Base-by-base conservation (phyloP, 2,888 invertebrate genomes). In the Leucophora obtusa region DNA sequence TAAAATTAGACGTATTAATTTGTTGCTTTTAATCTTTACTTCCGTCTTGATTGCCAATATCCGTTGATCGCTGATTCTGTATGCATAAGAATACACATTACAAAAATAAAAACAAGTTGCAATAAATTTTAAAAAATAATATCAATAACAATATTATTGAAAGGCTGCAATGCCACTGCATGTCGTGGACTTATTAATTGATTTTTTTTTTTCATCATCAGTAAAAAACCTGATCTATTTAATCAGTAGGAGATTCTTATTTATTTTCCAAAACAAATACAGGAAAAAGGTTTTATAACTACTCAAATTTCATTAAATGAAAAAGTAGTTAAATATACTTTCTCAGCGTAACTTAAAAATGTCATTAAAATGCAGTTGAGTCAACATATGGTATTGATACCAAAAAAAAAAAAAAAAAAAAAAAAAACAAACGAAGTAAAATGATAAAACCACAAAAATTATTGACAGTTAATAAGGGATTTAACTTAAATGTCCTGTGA, bases 361-460 rank as follows among this genome's bases (percentile, higher is more conserved):
- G 2, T 38, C 1, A 28, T 18, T 14, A 14, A 24, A 54, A 1
- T 2, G 14, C 4, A 14, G 14, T 21, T 24, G 14, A 24, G 24
- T 7, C 8, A 24, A 54, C 24, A 38, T 38, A 38, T 38, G 38
- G 38, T 17, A 18, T 38, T 14, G 6, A 24, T 24, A 17, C n/a
- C n/a, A 58, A 68, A 65, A 70, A n/a, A n/a, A n/a, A n/a, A n/a
- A n/a, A n/a, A n/a, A n/a, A n/a, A n/a, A n/a, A n/a, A n/a, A n/a
- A n/a, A n/a, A n/a, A n/a, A n/a, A n/a, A n/a, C n/a, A n/a, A 51
- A 38, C 38, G 11, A 38, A 11, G 21, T 65, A 33, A 65, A 70
- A 70, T 35, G 35, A 56, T 60, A 17, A 76, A 77, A 71, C 77
- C 77, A 60, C 77, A 77, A 76, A 24, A 65, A 21, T n/a, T 43